Evolutionary conservation across 1,140 invertebrate species (phyloP), one percentile per base, ranked within the genome.

Genomic region (Drosophila kikkawai): DNA sequence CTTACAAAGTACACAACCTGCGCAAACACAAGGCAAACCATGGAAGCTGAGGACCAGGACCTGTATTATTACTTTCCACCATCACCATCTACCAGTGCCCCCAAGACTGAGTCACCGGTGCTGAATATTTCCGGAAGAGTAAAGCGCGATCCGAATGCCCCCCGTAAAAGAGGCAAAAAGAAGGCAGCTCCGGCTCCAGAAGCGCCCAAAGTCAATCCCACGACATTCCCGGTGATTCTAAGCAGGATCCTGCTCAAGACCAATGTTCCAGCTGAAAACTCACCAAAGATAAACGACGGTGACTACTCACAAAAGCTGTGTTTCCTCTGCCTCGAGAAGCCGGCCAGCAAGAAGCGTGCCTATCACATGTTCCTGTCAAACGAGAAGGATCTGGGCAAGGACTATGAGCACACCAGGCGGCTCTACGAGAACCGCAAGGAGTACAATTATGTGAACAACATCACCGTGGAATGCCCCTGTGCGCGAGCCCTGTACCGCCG

Each of bases 301-400:
- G 67, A 45, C n/a, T 2, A n/a, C 15, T 34, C 19, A 2, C 70
- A n/a, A 13, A 48, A 9, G 8, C 37, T 80, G 12, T 57, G 79
- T 44, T 61, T 75, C 6, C 58, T 80, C 0, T 80, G 79, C 17
- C 42, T 80, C 3, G 36, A 59, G 3, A 80, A 75, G n/a, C 65
- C 39, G 11, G 48, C 17, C 12, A 19, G 41, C 34, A 13, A 26
- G 5, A 48, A 60, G 45, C 42, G 58, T 1, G 47, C 39, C 17
- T 80, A 80, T 50, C 78, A 80, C 42, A 69, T 76, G 39, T 80
- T 80, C 37, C 22, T 37, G 7, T 55, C 79, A 0, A 55, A 19
- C 3, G 42, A 42, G 4, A 26, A 48, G 8, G 12, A 44, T 7
- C 3, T 75, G 1, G n/a, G 29, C 3, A 55, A 42, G 22, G 48